Conservation (phyloP, 2,888 invertebrate species). For the Itoplectis maculator region DNA sequence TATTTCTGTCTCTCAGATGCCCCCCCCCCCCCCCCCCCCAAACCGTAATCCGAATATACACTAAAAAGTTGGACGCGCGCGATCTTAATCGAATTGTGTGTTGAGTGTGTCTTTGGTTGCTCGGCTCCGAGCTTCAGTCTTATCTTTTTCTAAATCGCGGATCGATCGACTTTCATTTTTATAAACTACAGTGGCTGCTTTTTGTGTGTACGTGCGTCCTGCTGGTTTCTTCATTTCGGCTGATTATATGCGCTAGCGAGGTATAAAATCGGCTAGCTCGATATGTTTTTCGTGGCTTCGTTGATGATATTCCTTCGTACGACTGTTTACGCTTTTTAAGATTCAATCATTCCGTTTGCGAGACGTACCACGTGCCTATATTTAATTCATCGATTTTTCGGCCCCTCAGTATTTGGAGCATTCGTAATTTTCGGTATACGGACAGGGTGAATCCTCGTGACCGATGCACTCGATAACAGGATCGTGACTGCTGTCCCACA, state of each 20-base stretch:
- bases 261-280: conserved; percentile 70
- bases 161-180: conserved; percentile 62
- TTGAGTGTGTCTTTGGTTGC: conserved; percentile 60
- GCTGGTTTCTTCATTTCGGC: conserved; percentile 20
- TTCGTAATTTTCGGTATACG: conserved; percentile 79
- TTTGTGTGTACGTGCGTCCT: conserved; percentile 18
- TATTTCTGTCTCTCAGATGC: conserved; percentile 36
- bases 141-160: conserved; percentile 72
- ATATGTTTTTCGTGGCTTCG: conserved; percentile 71
- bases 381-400: conserved; percentile 17
- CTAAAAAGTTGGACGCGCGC: conserved; percentile 34
- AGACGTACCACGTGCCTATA: conserved; percentile 48
- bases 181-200: conserved; percentile 40
- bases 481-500: conserved; percentile 97
- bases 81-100: conserved; percentile 35
- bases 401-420: conserved; percentile 62
- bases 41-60: conserved; percentile 31
- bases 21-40: conserved; percentile 1
- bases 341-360: conserved; percentile 44
- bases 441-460: conserved; percentile 88
- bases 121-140: conserved; percentile 74
- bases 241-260: conserved; percentile 55
- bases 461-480: conserved; percentile 94
- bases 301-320: conserved; percentile 56
- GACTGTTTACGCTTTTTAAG: conserved; percentile 43